phyloP scores from a whole-genome alignment of 1,140 invertebrate species.

The Rhynchophorus ferrugineus region DNA sequence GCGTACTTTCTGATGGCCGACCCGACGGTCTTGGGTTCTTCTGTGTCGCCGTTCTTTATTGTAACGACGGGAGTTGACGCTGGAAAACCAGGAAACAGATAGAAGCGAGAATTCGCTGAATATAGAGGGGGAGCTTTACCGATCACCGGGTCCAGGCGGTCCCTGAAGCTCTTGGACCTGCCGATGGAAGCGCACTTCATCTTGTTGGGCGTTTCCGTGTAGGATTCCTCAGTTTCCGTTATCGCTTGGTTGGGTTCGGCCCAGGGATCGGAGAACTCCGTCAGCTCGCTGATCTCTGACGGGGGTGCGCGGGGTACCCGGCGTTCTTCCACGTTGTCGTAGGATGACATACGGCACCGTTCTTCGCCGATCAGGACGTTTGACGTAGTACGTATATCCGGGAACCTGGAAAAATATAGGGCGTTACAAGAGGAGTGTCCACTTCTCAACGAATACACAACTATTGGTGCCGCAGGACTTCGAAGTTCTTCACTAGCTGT shows the following conservation, averaged over 20 bases:
- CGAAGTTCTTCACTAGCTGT: too few species aligned
- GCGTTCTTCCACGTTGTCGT: slow-evolving; percentile 63
- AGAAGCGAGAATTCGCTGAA: too few species aligned
- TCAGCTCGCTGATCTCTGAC: slow-evolving; percentile 37
- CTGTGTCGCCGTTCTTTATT: slow-evolving; percentile 52
- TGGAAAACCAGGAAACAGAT: too few species aligned
- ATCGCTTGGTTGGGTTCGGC: slow-evolving; percentile 33
- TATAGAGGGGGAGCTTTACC: slow-evolving; percentile 45
- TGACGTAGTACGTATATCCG: slow-evolving; percentile 34
- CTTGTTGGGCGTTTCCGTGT: slow-evolving; percentile 29
- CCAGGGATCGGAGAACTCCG: slow-evolving; percentile 40
- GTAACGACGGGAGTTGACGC: slow-evolving; percentile 64
- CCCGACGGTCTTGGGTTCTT: slow-evolving; percentile 53
- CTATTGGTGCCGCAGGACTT: too few species aligned
- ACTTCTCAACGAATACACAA: too few species aligned
- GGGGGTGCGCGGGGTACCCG: slow-evolving; percentile 32
- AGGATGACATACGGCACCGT: slow-evolving; percentile 56
- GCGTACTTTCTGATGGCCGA: slow-evolving; percentile 66
- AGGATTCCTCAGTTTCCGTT: slow-evolving; percentile 34
- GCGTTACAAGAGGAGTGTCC: too few species aligned
- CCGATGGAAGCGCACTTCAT: slow-evolving; percentile 42
- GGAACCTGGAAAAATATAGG: slow-evolving; percentile 30
- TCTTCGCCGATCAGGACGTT: slow-evolving; percentile 27
- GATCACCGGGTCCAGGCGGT: slow-evolving; percentile 60
- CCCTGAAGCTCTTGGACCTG: slow-evolving; percentile 63